These are phyloP conservation scores for Pogonomyrmex californicus DNA, from an alignment of 1,140 invertebrate species.

Conservation along the genomic window DNA sequence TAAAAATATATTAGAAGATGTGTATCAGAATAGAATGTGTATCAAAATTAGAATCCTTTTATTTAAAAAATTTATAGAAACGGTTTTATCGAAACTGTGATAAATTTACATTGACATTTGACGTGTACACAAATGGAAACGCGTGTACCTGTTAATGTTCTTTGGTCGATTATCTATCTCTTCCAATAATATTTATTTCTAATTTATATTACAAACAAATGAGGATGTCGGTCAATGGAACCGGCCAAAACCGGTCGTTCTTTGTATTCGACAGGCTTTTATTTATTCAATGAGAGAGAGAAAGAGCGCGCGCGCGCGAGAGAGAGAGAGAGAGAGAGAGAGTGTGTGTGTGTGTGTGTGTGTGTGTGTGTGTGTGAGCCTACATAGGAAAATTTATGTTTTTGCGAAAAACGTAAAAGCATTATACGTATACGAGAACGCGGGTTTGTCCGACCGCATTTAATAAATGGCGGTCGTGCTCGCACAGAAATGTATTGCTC, in stretches of 20 bases:
- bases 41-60: not conserved
- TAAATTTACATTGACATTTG: conserved; percentile 47
- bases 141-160: conserved; percentile 32
- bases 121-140: conserved; percentile 29
- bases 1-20: not conserved
- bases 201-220: conserved; percentile 46
- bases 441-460: conserved; percentile 31
- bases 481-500: conserved; percentile 57
- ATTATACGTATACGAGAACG: conserved; percentile 30
- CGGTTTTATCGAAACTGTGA: not conserved
- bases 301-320: no score
- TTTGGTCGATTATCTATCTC: not conserved
- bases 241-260: conserved; percentile 17
- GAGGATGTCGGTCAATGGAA: conserved; percentile 41
- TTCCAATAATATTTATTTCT: conserved; percentile 34
- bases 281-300: conserved; percentile 13
- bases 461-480: conserved; percentile 56
- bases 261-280: conserved; percentile 56
- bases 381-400: conserved; percentile 49
- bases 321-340: no score
- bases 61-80: not conserved
- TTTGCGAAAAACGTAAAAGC: conserved; percentile 44
- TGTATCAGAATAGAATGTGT: not conserved
- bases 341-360: no score
- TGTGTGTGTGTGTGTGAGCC: not conserved